phyloP scores from a whole-genome alignment of 2,888 invertebrate species.

The Chymomyza procnemis region DNA sequence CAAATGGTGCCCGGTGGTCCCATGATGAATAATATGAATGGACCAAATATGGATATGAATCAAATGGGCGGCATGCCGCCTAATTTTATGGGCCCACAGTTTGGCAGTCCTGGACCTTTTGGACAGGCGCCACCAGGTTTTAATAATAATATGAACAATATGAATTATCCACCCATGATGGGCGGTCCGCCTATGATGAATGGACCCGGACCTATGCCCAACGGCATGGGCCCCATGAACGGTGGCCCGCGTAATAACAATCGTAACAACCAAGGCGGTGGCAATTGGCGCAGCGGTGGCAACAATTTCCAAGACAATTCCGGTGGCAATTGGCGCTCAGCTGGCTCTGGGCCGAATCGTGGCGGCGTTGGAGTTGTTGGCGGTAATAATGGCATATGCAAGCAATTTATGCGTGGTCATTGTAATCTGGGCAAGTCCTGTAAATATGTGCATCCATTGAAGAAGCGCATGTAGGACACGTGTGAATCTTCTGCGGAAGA shows the following conservation, averaged over 20 bases:
- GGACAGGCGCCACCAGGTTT: conserved; percentile 42
- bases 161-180: conserved; percentile 63
- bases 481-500: conserved; percentile 66
- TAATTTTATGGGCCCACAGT: conserved; percentile 53
- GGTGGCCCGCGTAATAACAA: conserved; percentile 48
- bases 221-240: conserved; percentile 66
- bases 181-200: conserved; percentile 51
- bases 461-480: conserved; percentile 74
- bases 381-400: conserved; percentile 81
- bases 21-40: conserved; percentile 61
- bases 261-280: conserved; percentile 54
- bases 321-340: conserved; percentile 80
- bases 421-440: conserved; percentile 91
- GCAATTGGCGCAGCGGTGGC: conserved; percentile 76
- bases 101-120: conserved; percentile 46
- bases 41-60: conserved; percentile 47
- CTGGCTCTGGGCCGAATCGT: conserved; percentile 78
- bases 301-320: conserved; percentile 72
- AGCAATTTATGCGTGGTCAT: conserved; percentile 89
- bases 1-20: conserved; percentile 46
- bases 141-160: conserved; percentile 61
- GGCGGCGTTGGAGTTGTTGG: conserved; percentile 69
- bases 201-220: conserved; percentile 70
- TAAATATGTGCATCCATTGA: conserved; percentile 87
- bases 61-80: conserved; percentile 42